phyloP scores from a whole-genome alignment of 2,113 vertebrate genomes.

The Sminthopsis crassicaudata region DNA sequence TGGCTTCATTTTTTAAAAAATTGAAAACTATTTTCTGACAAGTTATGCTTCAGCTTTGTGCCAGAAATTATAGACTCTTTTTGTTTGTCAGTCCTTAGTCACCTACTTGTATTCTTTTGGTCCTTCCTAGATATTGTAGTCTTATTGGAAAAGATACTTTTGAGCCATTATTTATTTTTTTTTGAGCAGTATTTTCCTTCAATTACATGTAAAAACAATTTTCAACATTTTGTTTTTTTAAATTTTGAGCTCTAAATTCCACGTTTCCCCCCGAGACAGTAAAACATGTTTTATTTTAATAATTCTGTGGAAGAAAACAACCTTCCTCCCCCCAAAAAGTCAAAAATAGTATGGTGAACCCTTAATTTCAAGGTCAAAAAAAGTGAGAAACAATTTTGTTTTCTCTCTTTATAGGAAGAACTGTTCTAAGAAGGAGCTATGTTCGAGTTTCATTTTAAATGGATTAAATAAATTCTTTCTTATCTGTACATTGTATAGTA shows the following conservation, averaged over 20 bases:
- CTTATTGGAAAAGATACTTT: conserved; percentile 1
- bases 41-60: background rate
- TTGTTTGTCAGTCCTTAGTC: background rate
- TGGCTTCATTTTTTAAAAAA: conserved; percentile 5
- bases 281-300: background rate
- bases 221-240: background rate
- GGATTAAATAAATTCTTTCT: background rate
- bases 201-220: background rate
- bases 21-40: background rate
- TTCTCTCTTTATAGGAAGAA: conserved; percentile 17
- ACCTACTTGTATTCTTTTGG: conserved; percentile 2
- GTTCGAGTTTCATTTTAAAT: background rate
- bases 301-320: background rate
- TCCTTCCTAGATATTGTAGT: background rate
- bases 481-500: background rate
- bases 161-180: background rate
- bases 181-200: background rate
- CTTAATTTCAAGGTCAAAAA: background rate
- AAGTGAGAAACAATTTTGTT: conserved; percentile 1
- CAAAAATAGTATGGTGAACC: background rate
- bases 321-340: background rate
- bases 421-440: background rate
- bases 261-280: too few species aligned
- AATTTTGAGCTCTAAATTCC: background rate
- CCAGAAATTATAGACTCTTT: background rate